Evolutionary conservation across 2,797 vertebrate genomes (phyloP).

Genomic region (Acipenser transmontanus): DNA sequence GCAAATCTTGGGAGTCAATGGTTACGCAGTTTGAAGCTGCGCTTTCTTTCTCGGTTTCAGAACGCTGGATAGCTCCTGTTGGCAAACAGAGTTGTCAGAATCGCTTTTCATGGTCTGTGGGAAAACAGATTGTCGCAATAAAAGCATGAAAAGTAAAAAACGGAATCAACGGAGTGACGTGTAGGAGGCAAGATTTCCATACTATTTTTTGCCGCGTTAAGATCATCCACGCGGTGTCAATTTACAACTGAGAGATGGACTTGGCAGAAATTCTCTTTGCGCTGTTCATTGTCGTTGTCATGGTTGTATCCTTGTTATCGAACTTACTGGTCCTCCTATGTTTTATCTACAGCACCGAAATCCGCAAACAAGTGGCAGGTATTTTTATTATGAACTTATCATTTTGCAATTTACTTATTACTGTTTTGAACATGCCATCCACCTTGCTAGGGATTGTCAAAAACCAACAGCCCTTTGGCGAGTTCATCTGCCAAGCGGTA

Average conservation of each 20-base stretch:
- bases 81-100: constrained; percentile 25
- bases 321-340: constrained; percentile 67
- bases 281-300: constrained; percentile 55
- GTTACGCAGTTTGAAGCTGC: constrained; percentile 11
- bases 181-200: constrained; percentile 16
- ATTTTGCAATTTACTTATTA: constrained; percentile 68
- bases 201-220: constrained; percentile 12
- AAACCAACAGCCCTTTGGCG: constrained; percentile 57
- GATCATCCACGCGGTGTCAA: constrained; percentile 24
- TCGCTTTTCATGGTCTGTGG: constrained; percentile 12
- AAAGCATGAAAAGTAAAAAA: constrained; percentile 20
- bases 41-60: constrained; percentile 36
- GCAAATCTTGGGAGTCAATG: constrained; percentile 23
- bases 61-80: constrained; percentile 60
- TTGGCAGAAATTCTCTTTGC: constrained; percentile 63
- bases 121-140: too few relatives aligned
- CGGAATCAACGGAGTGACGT: constrained; percentile 23
- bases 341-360: constrained; percentile 63
- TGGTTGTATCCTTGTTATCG: constrained; percentile 56
- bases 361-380: constrained; percentile 64
- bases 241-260: constrained; percentile 57
- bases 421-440: constrained; percentile 62
- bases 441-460: constrained; percentile 55
- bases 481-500: constrained; percentile 47
- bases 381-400: constrained; percentile 67